phyloP scores from a whole-genome alignment of 2,113 vertebrate genomes.

The Romanogobio albipinnatus region DNA sequence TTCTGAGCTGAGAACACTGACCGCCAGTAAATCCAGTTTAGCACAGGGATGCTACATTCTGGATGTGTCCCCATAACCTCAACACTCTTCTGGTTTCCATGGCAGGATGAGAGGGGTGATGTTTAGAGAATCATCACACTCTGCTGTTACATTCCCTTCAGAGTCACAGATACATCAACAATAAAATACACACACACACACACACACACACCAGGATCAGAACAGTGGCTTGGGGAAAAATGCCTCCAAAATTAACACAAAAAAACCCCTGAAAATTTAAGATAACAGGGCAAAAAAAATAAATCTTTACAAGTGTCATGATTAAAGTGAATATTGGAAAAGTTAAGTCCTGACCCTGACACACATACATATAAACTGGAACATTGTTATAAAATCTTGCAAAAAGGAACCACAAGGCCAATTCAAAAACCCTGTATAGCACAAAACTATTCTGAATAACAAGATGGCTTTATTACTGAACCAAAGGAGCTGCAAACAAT shows the following conservation, averaged over 20 bases:
- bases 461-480: background rate
- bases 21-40: slow-evolving; percentile 29
- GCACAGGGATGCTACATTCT: slow-evolving; percentile 36
- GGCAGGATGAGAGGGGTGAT: background rate
- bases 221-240: background rate
- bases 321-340: background rate
- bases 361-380: background rate
- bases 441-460: background rate
- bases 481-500: background rate
- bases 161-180: background rate
- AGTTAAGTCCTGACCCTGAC: background rate
- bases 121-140: slow-evolving; percentile 12
- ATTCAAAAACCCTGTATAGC: background rate
- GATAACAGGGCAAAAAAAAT: background rate
- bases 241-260: background rate
- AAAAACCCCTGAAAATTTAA: background rate
- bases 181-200: background rate
- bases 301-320: background rate
- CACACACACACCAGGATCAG: background rate
- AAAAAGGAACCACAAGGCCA: background rate
- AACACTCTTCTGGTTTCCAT: slow-evolving; percentile 3
- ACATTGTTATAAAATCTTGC: background rate
- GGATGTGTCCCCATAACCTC: slow-evolving; percentile 6
- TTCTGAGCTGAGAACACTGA: background rate
- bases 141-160: slow-evolving; percentile 11